A percentile compares a stretch with the other conserved stretches of the same genome.
Evolutionary conservation across 2,113 vertebrate genomes (phyloP).

Genomic region (Zootoca vivipara): DNA sequence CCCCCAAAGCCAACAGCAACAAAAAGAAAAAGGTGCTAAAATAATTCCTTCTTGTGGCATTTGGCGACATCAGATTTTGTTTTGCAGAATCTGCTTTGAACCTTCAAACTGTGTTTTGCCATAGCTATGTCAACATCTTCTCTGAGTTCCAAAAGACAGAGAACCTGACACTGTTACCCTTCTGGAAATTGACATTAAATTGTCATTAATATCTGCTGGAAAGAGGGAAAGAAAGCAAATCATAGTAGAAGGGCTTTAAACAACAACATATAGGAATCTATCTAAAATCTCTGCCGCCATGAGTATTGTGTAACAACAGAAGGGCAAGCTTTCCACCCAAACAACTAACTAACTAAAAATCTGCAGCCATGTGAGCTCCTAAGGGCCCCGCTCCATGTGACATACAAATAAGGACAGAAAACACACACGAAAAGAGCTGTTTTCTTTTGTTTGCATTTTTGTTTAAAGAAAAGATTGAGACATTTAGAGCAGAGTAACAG

Average conservation of each 20-base stretch:
- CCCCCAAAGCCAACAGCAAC: neutral
- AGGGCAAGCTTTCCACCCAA: neutral
- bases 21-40: neutral
- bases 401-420: neutral
- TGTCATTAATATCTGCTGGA: slow-evolving; percentile 15
- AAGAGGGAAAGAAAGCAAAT: slow-evolving; percentile 5
- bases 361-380: neutral
- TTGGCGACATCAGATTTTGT: slow-evolving; percentile 17
- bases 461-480: neutral
- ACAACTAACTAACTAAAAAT: neutral
- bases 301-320: neutral
- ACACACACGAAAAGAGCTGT: neutral
- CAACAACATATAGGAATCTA: neutral
- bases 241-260: neutral
- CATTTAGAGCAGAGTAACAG: neutral
- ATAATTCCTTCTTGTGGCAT: slow-evolving; percentile 18
- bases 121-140: slow-evolving; percentile 24
- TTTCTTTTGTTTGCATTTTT: neutral
- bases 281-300: slow-evolving; percentile 7
- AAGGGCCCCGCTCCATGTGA: neutral
- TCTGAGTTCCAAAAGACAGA: slow-evolving; percentile 6
- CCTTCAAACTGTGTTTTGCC: slow-evolving; percentile 18
- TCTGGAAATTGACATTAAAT: neutral
- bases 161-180: slow-evolving; percentile 3
- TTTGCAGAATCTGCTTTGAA: slow-evolving; percentile 19